phyloP scores from a whole-genome alignment of 2,888 invertebrate genomes.

The Xylophagus ater region DNA sequence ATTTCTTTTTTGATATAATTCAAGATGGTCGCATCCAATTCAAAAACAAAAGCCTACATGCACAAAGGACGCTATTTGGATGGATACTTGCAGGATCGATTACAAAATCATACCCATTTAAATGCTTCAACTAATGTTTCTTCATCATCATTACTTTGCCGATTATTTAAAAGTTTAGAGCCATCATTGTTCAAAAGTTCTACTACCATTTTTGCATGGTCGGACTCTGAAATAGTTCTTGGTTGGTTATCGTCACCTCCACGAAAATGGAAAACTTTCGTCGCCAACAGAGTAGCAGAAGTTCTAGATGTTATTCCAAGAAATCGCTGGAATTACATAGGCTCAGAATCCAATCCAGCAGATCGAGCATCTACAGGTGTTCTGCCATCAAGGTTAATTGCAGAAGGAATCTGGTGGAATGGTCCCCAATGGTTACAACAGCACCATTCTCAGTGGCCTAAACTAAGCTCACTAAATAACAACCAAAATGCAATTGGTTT shows the following conservation, averaged over 20 bases:
- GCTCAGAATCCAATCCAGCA: conserved; percentile 1
- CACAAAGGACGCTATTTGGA: too few relatives aligned
- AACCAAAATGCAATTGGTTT: too few relatives aligned
- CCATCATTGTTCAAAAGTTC: neutral
- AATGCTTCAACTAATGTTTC: too few relatives aligned
- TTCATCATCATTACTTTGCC: too few relatives aligned
- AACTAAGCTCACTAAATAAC: too few relatives aligned
- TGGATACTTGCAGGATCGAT: too few relatives aligned
- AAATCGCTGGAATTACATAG: neutral
- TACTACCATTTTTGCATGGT: neutral
- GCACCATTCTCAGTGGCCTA: neutral
- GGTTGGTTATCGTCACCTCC: conserved; percentile 1
- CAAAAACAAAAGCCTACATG: too few relatives aligned
- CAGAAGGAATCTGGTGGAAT: neutral
- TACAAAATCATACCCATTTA: too few relatives aligned
- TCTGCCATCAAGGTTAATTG: neutral
- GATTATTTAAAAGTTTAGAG: neutral
- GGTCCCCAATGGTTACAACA: conserved; percentile 21
- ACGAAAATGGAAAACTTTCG: conserved; percentile 5
- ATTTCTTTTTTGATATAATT: too few relatives aligned
- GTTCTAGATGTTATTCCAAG: neutral
- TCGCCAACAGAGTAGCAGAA: conserved; percentile 4
- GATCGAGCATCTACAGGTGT: neutral
- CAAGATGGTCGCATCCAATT: too few relatives aligned
- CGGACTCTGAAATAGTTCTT: neutral